phyloP scores from a whole-genome alignment of 2,888 invertebrate genomes.

The Zygogramma bicolorata region DNA sequence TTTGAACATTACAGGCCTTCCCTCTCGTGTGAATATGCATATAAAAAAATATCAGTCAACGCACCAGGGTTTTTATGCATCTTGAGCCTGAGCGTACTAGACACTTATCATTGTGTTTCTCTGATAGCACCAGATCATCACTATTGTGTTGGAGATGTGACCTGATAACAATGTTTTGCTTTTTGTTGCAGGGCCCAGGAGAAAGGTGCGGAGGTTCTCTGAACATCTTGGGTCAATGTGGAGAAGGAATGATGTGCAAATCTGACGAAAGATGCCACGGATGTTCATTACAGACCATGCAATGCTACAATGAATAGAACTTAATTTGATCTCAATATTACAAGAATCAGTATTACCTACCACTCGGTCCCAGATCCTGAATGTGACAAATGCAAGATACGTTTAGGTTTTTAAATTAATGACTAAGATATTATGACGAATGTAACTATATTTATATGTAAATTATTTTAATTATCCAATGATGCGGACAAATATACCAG shows the following conservation, averaged over 20 bases:
- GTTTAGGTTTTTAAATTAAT: constrained; percentile 36
- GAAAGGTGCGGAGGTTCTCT: constrained; percentile 61
- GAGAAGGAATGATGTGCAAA: constrained; percentile 62
- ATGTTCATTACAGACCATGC: constrained; percentile 59
- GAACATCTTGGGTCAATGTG: constrained; percentile 59
- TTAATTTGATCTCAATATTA: constrained; percentile 45
- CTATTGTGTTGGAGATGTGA: no score
- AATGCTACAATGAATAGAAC: constrained; percentile 50
- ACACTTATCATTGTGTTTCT: no score
- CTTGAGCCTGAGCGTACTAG: no score
- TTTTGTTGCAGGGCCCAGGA: constrained; percentile 60
- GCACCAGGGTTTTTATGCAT: no score
- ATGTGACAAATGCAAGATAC: constrained; percentile 23
- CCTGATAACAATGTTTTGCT: not conserved
- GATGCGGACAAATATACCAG: constrained; percentile 37
- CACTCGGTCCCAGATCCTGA: constrained; percentile 26
- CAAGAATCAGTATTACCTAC: constrained; percentile 51
- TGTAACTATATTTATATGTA: constrained; percentile 40
- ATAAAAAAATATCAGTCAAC: no score
- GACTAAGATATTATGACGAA: constrained; percentile 33
- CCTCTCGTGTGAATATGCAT: no score
- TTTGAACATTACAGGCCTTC: no score
- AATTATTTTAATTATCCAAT: constrained; percentile 36
- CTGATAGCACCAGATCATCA: no score
- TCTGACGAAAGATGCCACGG: constrained; percentile 63